phyloP scores from a whole-genome alignment of 53 echinoderm and acorn worm species.

The Stichopus horrens region DNA sequence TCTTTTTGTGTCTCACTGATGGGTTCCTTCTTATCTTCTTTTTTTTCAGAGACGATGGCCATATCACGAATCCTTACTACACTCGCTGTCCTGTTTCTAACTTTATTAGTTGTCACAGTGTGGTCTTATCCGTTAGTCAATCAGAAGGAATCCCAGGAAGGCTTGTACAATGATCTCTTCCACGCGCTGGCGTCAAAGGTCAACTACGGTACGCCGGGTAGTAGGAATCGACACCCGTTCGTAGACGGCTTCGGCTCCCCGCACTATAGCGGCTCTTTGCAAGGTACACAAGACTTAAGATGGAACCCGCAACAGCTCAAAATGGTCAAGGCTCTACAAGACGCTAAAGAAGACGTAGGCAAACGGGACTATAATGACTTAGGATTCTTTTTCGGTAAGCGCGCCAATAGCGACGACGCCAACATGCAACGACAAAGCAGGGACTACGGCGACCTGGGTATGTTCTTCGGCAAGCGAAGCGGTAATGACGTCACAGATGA shows the following conservation, averaged over 20 bases:
- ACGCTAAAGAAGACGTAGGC: conserved; percentile 32
- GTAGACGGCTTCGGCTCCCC: conserved; percentile 12
- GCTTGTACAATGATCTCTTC: conserved; percentile 29
- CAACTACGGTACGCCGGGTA: background rate
- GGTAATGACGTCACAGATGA: background rate
- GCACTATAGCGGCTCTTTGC: no score
- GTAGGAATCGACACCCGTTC: background rate
- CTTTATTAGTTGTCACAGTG: conserved; percentile 36
- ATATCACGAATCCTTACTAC: conserved; percentile 19
- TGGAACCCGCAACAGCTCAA: conserved; percentile 33
- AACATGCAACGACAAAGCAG: conserved; percentile 28
- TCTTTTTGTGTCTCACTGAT: no score
- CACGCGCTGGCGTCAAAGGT: conserved; percentile 22
- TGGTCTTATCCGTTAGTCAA: conserved; percentile 27
- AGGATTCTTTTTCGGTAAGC: conserved; percentile 50
- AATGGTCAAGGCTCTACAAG: background rate
- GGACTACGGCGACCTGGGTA: conserved; percentile 36
- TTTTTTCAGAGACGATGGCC: conserved; percentile 14
- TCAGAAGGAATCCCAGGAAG: conserved; percentile 27
- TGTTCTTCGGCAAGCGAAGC: conserved; percentile 41
- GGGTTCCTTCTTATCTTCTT: background rate
- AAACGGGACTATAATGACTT: conserved; percentile 45
- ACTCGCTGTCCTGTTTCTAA: conserved; percentile 23
- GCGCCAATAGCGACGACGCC: conserved; percentile 6
- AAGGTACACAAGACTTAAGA: background rate